A percentile compares a stretch with the other conserved stretches of the same genome.
phyloP scores from a whole-genome alignment of 2,113 vertebrate species.

The Callocephalon fimbriatum region DNA sequence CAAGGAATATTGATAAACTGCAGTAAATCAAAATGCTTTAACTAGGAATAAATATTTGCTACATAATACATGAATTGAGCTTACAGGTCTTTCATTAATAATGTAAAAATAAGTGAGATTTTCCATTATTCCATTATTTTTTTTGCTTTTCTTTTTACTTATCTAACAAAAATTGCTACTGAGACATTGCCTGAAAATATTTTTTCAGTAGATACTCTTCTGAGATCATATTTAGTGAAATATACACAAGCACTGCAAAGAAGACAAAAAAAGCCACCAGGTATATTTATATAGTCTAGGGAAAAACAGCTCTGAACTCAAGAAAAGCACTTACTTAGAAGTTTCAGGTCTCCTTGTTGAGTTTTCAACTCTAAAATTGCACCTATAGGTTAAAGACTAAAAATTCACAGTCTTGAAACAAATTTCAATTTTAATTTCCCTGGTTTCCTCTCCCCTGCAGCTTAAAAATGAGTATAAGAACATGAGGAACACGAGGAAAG shows the following conservation, averaged over 20 bases:
- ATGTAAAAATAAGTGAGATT: background rate
- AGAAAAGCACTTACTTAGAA: background rate
- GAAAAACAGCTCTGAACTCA: background rate
- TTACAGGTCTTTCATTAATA: background rate
- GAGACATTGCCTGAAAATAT: background rate
- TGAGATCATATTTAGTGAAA: background rate
- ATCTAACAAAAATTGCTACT: background rate
- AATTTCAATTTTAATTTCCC: background rate
- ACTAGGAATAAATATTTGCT: background rate
- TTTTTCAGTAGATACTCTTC: background rate
- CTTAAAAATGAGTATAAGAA: background rate
- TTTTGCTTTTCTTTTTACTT: constrained; percentile 4
- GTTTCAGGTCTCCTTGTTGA: background rate
- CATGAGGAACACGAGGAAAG: background rate
- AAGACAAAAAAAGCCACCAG: background rate
- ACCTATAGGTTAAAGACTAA: background rate
- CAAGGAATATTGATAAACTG: background rate
- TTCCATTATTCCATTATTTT: background rate
- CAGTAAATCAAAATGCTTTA: background rate
- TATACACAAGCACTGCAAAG: background rate
- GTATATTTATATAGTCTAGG: background rate
- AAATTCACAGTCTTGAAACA: background rate
- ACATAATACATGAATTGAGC: background rate
- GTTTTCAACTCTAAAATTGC: background rate
- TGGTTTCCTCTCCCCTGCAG: background rate